A percentile compares a stretch with the other conserved stretches of the same genome.
Conservation (phyloP, 2,888 invertebrate species). For the Morpho deidamia region DNA sequence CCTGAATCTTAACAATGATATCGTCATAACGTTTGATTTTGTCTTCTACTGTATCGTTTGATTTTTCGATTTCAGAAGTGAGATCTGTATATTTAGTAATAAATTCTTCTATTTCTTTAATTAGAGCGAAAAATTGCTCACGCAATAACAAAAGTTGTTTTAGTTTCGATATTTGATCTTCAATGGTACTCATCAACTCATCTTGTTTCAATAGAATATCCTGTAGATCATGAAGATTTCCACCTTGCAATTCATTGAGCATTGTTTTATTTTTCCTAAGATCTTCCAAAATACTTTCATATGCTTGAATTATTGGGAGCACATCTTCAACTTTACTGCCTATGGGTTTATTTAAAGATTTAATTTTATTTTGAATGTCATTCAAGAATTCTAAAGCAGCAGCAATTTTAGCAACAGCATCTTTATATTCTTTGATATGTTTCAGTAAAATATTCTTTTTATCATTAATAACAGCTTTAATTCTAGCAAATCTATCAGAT, state of each 20-base stretch:
- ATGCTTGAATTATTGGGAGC: constrained; percentile 86
- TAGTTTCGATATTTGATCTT: constrained; percentile 90
- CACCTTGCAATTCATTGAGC: constrained; percentile 86
- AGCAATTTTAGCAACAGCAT: constrained; percentile 87
- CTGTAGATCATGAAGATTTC: constrained; percentile 87
- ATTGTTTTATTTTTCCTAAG: constrained; percentile 88
- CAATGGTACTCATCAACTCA: constrained; percentile 89
- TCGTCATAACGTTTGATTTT: constrained; percentile 93
- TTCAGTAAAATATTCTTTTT: constrained; percentile 85
- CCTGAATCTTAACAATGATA: constrained; percentile 91
- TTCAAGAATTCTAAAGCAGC: constrained; percentile 89
- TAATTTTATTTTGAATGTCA: constrained; percentile 89
- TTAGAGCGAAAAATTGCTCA: constrained; percentile 92
- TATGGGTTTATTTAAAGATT: constrained; percentile 90
- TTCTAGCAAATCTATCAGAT: constrained; percentile 86
- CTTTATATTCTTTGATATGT: constrained; percentile 88
- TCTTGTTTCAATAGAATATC: constrained; percentile 89
- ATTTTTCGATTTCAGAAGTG: constrained; percentile 90
- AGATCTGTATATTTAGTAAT: constrained; percentile 92
- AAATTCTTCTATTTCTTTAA: constrained; percentile 92
- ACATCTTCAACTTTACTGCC: constrained; percentile 94
- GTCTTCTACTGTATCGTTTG: constrained; percentile 88
- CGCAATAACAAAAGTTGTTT: constrained; percentile 87
- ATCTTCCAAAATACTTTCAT: constrained; percentile 87
- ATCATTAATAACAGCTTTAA: constrained; percentile 86